A percentile compares a stretch with the other conserved stretches of the same genome.
Conservation (phyloP, 2,797 vertebrate genomes). For the Gymnocypris eckloni region DNA sequence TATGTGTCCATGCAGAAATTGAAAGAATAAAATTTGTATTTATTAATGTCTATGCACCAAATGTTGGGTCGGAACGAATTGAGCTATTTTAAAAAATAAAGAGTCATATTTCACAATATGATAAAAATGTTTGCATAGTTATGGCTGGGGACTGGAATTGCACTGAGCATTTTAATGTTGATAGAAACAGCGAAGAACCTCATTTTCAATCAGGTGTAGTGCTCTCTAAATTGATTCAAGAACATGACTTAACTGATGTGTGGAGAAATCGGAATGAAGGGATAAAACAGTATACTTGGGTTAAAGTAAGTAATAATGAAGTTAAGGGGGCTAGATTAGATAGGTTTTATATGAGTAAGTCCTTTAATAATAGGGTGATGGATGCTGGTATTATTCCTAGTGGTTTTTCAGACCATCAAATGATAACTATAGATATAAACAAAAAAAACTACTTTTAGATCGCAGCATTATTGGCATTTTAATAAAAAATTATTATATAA, state of each 20-base stretch:
- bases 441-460: background rate
- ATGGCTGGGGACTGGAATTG: background rate
- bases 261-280: background rate
- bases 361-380: background rate
- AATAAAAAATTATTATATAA: background rate
- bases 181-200: background rate
- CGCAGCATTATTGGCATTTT: background rate
- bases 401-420: background rate
- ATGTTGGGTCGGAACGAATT: background rate
- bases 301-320: background rate
- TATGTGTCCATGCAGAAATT: background rate
- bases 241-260: background rate
- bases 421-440: background rate
- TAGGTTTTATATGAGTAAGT: background rate
- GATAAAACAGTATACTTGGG: background rate
- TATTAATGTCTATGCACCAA: background rate
- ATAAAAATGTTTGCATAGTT: background rate
- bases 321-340: background rate
- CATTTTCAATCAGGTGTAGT: background rate
- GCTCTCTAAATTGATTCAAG: background rate
- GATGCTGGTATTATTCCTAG: background rate
- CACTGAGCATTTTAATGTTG: no score
- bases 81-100: background rate
- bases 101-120: background rate
- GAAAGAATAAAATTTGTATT: background rate